Conservation (phyloP, 2,888 invertebrate genomes). For the Conus canariensis region DNA sequence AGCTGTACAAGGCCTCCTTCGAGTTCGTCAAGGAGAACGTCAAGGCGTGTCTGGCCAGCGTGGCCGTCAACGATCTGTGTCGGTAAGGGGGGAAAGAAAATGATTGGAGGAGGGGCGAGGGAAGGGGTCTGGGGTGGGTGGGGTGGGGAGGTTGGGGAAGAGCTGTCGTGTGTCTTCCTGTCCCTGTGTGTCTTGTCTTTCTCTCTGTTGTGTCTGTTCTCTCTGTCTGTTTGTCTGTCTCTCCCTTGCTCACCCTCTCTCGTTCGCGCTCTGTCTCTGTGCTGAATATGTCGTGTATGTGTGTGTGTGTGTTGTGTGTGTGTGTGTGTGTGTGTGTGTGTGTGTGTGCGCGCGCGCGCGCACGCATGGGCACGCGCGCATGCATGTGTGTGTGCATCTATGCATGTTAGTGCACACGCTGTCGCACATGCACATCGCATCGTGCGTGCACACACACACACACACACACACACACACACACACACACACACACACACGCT, state of each 20-base stretch:
- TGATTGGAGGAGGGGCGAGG: background rate
- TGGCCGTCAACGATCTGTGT: conserved; percentile 35
- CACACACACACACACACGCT: too few species aligned
- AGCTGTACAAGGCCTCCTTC: conserved; percentile 85
- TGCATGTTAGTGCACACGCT: background rate
- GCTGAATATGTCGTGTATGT: background rate
- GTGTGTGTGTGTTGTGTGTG: too few species aligned
- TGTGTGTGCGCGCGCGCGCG: background rate
- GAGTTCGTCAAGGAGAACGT: conserved; percentile 83
- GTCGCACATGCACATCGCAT: too few species aligned
- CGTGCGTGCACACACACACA: too few species aligned
- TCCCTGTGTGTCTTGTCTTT: background rate
- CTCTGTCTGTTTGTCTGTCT: background rate
- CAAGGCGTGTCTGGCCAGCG: conserved; percentile 77
- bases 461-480: background rate
- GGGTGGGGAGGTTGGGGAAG: too few species aligned
- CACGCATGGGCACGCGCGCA: background rate
- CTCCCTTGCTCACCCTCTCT: background rate
- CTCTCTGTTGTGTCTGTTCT: background rate
- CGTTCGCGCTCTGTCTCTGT: too few species aligned
- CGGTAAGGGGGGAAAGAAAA: conserved; percentile 70
- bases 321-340: conserved; percentile 28
- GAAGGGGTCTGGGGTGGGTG: too few species aligned
- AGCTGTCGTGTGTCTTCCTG: background rate
- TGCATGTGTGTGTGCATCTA: background rate